Evolutionary conservation across 2,888 invertebrate genomes (phyloP).

Genomic region (Drosophila emarginata): DNA sequence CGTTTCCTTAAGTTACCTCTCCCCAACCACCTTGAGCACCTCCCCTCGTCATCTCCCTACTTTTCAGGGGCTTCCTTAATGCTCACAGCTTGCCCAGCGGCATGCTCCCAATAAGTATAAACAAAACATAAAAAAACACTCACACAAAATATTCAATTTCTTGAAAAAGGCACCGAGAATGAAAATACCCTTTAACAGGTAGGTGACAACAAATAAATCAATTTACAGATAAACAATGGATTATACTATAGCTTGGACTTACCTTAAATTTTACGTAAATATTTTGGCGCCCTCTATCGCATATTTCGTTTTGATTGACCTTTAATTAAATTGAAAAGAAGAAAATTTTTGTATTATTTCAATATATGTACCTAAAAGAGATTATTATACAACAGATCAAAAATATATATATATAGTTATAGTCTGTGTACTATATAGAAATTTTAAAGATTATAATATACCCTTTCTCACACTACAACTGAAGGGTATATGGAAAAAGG

Average conservation of each 20-base stretch:
- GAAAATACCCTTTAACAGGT: not conserved
- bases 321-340: too few species aligned
- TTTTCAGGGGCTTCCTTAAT: conserved; percentile 50
- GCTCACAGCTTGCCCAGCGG: conserved; percentile 39
- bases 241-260: too few species aligned
- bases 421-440: too few species aligned
- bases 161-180: not conserved
- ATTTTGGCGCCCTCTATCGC: too few species aligned
- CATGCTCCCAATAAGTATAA: conserved; percentile 41
- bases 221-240: too few species aligned
- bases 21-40: conserved; percentile 30
- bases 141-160: not conserved
- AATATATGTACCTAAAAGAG: too few species aligned
- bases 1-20: conserved; percentile 1
- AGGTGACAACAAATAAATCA: too few species aligned
- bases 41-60: conserved; percentile 10
- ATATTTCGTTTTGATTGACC: too few species aligned
- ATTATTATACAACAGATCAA: too few species aligned
- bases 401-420: too few species aligned
- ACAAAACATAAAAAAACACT: not conserved
- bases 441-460: not conserved
- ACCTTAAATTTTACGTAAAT: too few species aligned
- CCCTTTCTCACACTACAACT: not conserved
- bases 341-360: too few species aligned
- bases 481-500: conserved; percentile 2